Percentiles rank a stretch among this genome's conserved stretches.
Evolutionary conservation across 2,797 vertebrate genomes (phyloP).

Genomic region (Argentina silus): DNA sequence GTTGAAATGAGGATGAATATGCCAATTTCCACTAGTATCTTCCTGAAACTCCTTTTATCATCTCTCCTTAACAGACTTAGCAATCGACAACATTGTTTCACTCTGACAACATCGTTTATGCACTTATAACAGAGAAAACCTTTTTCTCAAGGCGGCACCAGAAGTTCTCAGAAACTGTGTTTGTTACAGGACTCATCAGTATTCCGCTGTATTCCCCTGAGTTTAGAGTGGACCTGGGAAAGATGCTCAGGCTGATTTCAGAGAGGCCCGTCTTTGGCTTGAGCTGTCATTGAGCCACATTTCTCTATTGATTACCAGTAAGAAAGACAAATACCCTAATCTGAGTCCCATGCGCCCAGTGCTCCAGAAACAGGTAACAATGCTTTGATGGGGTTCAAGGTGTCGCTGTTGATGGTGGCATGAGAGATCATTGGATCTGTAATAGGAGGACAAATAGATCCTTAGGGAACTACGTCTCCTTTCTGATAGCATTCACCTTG

Average conservation of each 20-base stretch:
- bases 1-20: not conserved
- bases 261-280: constrained; percentile 18
- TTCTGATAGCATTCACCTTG: constrained; percentile 26
- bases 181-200: constrained; percentile 7
- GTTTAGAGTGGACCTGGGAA: constrained; percentile 22
- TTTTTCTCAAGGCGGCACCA: not conserved
- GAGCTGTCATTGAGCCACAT: constrained; percentile 7
- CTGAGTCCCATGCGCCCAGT: constrained; percentile 15
- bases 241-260: constrained; percentile 35
- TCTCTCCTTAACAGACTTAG: not conserved
- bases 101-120: not conserved
- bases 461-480: constrained; percentile 10
- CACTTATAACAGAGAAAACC: not conserved
- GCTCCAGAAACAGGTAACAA: not conserved
- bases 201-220: not conserved
- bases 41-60: not conserved
- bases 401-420: constrained; percentile 8
- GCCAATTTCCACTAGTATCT: not conserved
- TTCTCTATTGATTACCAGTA: constrained; percentile 24
- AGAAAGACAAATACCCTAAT: constrained; percentile 33
- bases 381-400: constrained; percentile 10
- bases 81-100: not conserved
- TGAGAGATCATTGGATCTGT: constrained; percentile 12
- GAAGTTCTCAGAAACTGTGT: not conserved
- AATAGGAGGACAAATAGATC: constrained; percentile 22